Evolutionary conservation across 2,888 invertebrate genomes (phyloP).

Genomic region (Caenorhabditis drosophilae): DNA sequence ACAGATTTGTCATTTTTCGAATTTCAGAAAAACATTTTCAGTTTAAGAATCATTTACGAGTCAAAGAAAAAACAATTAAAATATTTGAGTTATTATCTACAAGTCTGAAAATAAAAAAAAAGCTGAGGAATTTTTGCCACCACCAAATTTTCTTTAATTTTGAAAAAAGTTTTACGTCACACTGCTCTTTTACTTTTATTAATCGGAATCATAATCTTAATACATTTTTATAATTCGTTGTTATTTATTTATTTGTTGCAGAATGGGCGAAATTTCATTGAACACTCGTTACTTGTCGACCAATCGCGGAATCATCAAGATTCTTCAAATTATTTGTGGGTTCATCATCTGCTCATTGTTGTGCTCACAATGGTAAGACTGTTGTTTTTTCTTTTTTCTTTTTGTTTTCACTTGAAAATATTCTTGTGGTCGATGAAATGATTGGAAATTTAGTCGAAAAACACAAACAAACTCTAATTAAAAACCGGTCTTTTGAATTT

Average conservation of each 20-base stretch:
- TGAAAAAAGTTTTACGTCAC: neutral
- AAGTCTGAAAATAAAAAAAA: too few species aligned
- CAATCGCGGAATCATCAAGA: conserved; percentile 60
- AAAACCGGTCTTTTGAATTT: too few species aligned
- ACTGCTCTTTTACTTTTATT: neutral
- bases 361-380: conserved; percentile 42
- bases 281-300: conserved; percentile 58
- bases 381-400: neutral
- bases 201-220: too few species aligned
- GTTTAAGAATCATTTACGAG: too few species aligned
- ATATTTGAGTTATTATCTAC: too few species aligned
- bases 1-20: too few species aligned
- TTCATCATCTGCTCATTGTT: conserved; percentile 65
- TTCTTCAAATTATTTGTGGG: conserved; percentile 57
- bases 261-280: conserved; percentile 52
- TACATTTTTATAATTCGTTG: too few species aligned
- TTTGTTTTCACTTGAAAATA: neutral
- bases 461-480: too few species aligned
- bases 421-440: neutral
- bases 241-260: conserved; percentile 9
- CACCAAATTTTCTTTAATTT: conserved; percentile 2
- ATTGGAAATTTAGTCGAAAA: too few species aligned
- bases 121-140: too few species aligned
- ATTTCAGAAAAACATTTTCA: too few species aligned
- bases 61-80: too few species aligned